Base-by-base conservation (phyloP, 2,888 invertebrate species). In the Yponomeuta malinellus region DNA sequence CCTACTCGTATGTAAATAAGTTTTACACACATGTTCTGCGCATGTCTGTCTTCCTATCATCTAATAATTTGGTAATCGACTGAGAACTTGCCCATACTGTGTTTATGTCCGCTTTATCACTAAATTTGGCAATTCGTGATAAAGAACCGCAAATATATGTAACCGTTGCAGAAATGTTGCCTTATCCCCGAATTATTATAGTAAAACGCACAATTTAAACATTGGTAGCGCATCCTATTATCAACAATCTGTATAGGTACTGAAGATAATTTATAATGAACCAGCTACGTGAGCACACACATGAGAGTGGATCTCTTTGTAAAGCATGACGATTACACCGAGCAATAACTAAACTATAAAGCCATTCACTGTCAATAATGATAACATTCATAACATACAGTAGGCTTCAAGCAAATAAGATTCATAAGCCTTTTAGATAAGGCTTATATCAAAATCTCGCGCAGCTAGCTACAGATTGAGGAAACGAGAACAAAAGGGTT, bases 401-500 rank as follows among this genome's bases (percentile, higher is more conserved):
- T 76, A 74, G 74, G 73, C 76, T 77, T 15, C 75, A 77, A 74
- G 74, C 77, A 78, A 76, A 78, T 76, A 81, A 77, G 77, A 59
- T 43, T 64, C 63, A 65, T 76, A 76, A 79, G 78, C 75, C 74
- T 74, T 71, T 67, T n/a, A 77, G 87, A 85, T 83, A 86, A 82
- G 79, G 79, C 77, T 76, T 59, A 15, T 15, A 59, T 15, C 52
- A 71, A 81, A 78, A 77, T 77, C 76, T 75, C 43, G 43, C 9
- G 43, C 43, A 43, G 43, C 43, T 43, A 43, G 43, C 43, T 43
- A 8, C 43, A 43, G 43, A 43, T 43, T 43, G 43, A 43, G 43
- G 43, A 43, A 43, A 43, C 43, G 43, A 43, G 9, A 8, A 43
- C 43, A 43, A 43, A 43, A 43, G 43, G 43, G 43, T 43, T 23